Base-by-base conservation (phyloP, 2,113 vertebrate species). In the Polyodon spathula region DNA sequence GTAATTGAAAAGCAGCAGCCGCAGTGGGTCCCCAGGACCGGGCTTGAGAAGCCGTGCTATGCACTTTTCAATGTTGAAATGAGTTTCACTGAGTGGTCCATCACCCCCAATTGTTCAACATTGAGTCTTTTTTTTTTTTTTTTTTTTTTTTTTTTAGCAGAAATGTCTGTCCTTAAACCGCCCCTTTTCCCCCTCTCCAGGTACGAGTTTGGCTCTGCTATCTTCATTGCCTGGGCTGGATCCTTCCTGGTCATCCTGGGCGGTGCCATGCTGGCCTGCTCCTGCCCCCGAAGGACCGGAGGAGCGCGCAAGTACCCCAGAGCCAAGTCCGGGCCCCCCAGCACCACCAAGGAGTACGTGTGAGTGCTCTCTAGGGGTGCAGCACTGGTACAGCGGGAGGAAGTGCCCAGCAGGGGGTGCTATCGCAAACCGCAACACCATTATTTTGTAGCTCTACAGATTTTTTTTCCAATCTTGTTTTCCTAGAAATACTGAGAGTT, bases 211-310 rank as follows among this genome's bases (percentile, higher is more conserved):
- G 93, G 93, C 0, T 73, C 90, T 0, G 89, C 90, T 41, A 88
- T 94, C 70, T 95, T 94, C 69, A 82, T 95, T 0, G 91, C 91
- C 17, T 95, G 92, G 92, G 93, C 88, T 0, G 92, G 90, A 4
- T 87, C 90, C 0, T 83, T 89, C 12, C 68, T 95, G 14, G 79
- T 83, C 0, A 71, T 94, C 38, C 71, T 95, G 37, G 93, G 92
- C 0, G 93, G 93, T 0, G 86, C 82, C 1, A 85, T 94, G 71
- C 67, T 95, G 40, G 80, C 87, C 0, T 87, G 89, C 4, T 95
- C 92, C 2, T 95, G 93, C 60, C 85, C 89, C 0, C 60, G 77
- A 15, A 84, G 78, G 40, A 89, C 86, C 44, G 79, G 69, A 15
- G 0, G 48, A 0, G 54, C 69, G 2, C 71, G 84, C 56, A 88